These are phyloP conservation scores for Stenchaetothrips biformis DNA, from an alignment of 2,888 invertebrate species.

Conservation along the genomic window DNA sequence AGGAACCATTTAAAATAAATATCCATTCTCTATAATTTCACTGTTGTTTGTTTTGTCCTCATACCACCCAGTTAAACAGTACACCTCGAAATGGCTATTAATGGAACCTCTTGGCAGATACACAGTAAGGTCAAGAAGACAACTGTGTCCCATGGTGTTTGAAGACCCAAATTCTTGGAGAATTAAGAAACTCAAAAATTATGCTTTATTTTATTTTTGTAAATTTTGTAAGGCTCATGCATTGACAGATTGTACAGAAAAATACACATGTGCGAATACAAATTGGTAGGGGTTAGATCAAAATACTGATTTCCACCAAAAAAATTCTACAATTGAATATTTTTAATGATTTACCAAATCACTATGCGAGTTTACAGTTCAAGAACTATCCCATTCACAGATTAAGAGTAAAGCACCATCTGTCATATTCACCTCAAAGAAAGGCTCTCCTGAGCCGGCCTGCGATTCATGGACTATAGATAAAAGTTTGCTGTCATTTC, in stretches of 20 bases:
- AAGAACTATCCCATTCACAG: not conserved
- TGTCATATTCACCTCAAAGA: not conserved
- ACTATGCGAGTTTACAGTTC: not conserved
- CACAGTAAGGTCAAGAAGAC: no score
- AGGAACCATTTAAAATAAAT: not conserved
- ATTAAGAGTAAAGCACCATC: not conserved
- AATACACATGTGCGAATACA: not conserved
- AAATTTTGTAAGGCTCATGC: not conserved
- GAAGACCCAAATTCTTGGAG: no score
- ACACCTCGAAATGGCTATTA: no score
- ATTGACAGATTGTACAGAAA: not conserved
- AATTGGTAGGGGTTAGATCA: not conserved
- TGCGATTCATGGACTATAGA: conserved; percentile 12
- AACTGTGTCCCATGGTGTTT: no score
- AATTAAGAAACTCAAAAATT: not conserved
- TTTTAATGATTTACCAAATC: not conserved
- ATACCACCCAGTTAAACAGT: no score
- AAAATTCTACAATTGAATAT: not conserved
- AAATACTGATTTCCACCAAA: not conserved
- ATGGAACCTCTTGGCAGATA: no score
- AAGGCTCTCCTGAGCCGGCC: conserved; percentile 15
- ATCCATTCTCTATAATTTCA: not conserved
- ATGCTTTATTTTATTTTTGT: conserved; percentile 16
- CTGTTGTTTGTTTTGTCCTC: no score
- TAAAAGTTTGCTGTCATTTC: not conserved